Base-by-base conservation (phyloP, 2,888 invertebrate genomes). In the Capitulum mitella region DNA sequence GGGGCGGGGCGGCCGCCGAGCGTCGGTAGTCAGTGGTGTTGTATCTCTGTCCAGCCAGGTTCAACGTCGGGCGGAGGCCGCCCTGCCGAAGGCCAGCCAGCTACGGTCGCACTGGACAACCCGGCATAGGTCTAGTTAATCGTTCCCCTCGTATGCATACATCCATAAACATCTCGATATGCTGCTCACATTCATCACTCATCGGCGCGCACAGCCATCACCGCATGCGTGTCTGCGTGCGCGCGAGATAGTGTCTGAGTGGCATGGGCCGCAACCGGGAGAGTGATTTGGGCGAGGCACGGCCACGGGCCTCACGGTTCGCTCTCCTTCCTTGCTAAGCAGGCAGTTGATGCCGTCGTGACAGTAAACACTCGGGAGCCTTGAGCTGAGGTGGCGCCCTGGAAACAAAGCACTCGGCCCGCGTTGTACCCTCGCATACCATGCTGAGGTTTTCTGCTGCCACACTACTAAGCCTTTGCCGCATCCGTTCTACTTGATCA, bases 41-140 rank as follows among this genome's bases (percentile, higher is more conserved):
- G 40, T 70, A 29, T 40, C 70, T 70, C 40, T 70, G 37, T 70
- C 40, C 70, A 70, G 70, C 70, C 70, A 70, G 37, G 70, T 40
- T 19, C 70, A 26, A 12, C 70, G 26, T 26, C 70, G 26, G 70
- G 70, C 26, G 37, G 14, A 16, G 40, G 70, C 3, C 37, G 70
- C 10, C 70, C 19, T 2, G 40, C 16, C 26, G 40, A 26, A 37
- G 37, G 37, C 70, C 37, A 26, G 70, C 70, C 40, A 26, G 8
- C 70, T 26, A 40, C 37, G 26, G 26, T 29, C 64, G 29, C 40
- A 37, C 22, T 16, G 70, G 26, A 37, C 70, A 37, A 26, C 40
- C 70, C 70, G 26, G 26, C 70, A 70, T 70, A 70, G 70, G 70
- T 70, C 70, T 70, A 70, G 70, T 70, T 40, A 37, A 40, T 70